Evolutionary conservation across 2,113 vertebrate species (phyloP).

Genomic region (Sturnira hondurensis): DNA sequence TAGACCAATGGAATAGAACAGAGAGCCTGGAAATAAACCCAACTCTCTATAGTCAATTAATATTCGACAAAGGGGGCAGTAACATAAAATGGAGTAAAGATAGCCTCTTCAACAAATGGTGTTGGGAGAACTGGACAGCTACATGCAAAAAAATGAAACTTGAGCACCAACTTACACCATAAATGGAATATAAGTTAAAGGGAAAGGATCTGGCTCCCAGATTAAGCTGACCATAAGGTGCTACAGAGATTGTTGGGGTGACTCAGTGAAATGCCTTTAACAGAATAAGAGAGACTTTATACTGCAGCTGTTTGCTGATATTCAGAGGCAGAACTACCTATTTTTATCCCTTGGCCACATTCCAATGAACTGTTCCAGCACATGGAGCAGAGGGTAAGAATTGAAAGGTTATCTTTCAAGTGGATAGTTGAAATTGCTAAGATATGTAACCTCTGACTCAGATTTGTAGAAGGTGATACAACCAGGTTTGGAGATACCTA

Average conservation of each 20-base stretch:
- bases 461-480: slow-evolving; percentile 24
- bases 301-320: slow-evolving; percentile 62
- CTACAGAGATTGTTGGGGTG: slow-evolving; percentile 50
- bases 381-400: slow-evolving; percentile 51
- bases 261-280: slow-evolving; percentile 51
- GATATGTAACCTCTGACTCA: slow-evolving; percentile 26
- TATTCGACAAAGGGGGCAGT: too few relatives aligned
- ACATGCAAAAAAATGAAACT: too few relatives aligned
- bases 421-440: slow-evolving; percentile 47
- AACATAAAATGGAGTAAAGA: too few relatives aligned
- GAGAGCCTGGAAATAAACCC: too few relatives aligned
- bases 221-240: not conserved
- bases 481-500: not conserved
- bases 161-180: too few relatives aligned
- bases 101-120: too few relatives aligned
- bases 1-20: too few relatives aligned
- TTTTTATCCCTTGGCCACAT: slow-evolving; percentile 67
- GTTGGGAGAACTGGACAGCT: too few relatives aligned
- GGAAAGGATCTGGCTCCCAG: not conserved
- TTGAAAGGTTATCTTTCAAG: slow-evolving; percentile 50
- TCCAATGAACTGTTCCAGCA: slow-evolving; percentile 56
- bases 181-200: not conserved
- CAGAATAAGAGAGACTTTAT: slow-evolving; percentile 58
- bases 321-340: slow-evolving; percentile 62
- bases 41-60: too few relatives aligned